Base-by-base conservation (phyloP, 2,888 invertebrate genomes). In the Limnephilus marmoratus region DNA sequence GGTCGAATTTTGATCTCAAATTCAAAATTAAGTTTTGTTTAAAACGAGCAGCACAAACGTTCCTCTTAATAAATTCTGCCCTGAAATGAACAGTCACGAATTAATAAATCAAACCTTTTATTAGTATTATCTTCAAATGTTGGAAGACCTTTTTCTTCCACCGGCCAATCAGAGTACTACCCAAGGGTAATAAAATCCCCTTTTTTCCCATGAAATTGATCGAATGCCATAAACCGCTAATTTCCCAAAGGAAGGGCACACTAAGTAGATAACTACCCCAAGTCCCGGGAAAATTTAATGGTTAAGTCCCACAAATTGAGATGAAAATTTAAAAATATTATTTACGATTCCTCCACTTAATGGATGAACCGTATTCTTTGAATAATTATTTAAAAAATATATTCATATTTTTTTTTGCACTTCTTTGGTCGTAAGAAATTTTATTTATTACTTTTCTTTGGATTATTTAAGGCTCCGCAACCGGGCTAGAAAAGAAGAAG, bases 141-240 rank as follows among this genome's bases (percentile, higher is more conserved):
- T 68, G 24, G 24, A 68, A 68, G 68, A 68, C 9, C 68, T 68
- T 68, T 68, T 68, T 68, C 68, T 68, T 68, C 68, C 68, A 24
- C 68, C 9, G 68, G 24, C 68, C 68, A 68, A 68, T 68, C 68
- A 7, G 24, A n/a, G 68, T 24, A n/a, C 24, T 24, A 68, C 68
- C 68, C 68, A 24, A 11, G 68, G 68, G 68, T 68, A 68, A 68
- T 68, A 68, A 68, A 68, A 68, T 37, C 31, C 83, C 37, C 34
- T 83, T 83, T 41, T 83, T 83, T 83, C 34, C 31, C 34, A 24
- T 31, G 9, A 83, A 83, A 83, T 31, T 83, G 83, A 83, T 83
- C 83, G 83, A 83, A 83, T 83, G n/a, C 83, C 83, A 34, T 37
- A 83, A 37, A 83, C 24, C 37, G 37, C 37, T 83, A 83, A 83